These are phyloP conservation scores for Gymnocheta viridis DNA, from an alignment of 2,888 invertebrate genomes.

Conservation along the genomic window DNA sequence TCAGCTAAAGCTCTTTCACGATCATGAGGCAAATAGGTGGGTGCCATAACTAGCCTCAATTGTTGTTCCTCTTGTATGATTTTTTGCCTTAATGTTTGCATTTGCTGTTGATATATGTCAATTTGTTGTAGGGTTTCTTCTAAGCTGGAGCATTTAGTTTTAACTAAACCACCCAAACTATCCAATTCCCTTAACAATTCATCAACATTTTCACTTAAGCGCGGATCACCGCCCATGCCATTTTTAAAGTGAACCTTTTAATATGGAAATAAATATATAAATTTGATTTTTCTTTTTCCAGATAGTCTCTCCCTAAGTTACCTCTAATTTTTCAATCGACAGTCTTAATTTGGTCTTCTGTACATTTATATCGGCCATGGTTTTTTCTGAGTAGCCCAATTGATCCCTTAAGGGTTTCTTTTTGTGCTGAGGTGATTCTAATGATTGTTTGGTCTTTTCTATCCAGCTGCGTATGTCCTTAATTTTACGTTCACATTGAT, in stretches of 20 bases:
- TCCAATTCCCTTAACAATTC: constrained; percentile 88
- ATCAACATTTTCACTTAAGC: constrained; percentile 88
- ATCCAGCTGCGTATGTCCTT: constrained; percentile 95
- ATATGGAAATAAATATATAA: not conserved
- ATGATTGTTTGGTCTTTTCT: constrained; percentile 89
- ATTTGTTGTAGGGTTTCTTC: constrained; percentile 91
- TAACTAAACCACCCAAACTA: constrained; percentile 80
- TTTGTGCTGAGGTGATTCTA: constrained; percentile 91
- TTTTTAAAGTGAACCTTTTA: constrained; percentile 92
- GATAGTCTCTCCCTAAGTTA: too few relatives aligned
- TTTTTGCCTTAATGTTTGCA: constrained; percentile 91
- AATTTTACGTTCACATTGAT: constrained; percentile 96
- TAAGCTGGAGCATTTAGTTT: constrained; percentile 83
- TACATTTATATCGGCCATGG: constrained; percentile 92
- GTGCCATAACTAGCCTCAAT: constrained; percentile 90
- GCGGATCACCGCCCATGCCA: constrained; percentile 90
- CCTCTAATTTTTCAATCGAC: constrained; percentile 94
- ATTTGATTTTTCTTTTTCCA: not conserved
- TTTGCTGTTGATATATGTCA: constrained; percentile 93
- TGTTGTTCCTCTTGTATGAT: constrained; percentile 94
- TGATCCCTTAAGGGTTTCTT: constrained; percentile 95
- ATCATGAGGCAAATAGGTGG: constrained; percentile 91
- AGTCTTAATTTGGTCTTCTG: constrained; percentile 94
- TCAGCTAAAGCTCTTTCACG: constrained; percentile 90
- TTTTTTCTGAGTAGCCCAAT: constrained; percentile 92